Evolutionary conservation across 2,797 vertebrate species (phyloP).

Genomic region (Hybognathus amarus): DNA sequence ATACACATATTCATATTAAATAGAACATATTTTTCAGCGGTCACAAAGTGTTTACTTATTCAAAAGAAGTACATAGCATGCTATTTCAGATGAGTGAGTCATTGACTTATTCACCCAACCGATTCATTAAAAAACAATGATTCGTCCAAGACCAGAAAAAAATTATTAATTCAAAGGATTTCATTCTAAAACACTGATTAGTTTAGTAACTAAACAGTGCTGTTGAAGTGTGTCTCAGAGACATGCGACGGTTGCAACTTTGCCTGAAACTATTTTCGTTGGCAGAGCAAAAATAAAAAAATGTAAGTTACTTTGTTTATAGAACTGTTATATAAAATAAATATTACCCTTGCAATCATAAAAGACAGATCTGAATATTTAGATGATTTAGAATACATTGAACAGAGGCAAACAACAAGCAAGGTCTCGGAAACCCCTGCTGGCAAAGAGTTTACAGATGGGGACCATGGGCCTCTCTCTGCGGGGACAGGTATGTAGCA

Average conservation of each 20-base stretch:
- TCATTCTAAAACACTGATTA: not conserved
- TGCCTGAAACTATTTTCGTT: not conserved
- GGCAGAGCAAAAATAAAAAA: not conserved
- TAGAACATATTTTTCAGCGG: not conserved
- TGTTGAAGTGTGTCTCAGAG: not conserved
- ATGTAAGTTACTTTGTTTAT: not conserved
- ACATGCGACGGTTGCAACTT: not conserved
- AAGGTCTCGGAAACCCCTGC: slow-evolving; percentile 71
- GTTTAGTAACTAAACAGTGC: not conserved
- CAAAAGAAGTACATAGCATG: not conserved
- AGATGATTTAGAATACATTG: not conserved
- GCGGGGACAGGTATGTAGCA: slow-evolving; percentile 74
- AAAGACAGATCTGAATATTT: not conserved
- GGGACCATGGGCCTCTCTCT: slow-evolving; percentile 68
- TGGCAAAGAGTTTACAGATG: slow-evolving; percentile 79
- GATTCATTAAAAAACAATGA: not conserved
- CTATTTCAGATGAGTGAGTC: not conserved
- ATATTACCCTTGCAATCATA: not conserved
- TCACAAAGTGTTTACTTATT: not conserved
- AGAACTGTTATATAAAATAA: not conserved
- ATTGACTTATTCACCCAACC: not conserved
- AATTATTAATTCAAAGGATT: not conserved
- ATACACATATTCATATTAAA: too few species aligned
- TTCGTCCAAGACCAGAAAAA: not conserved
- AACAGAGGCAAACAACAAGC: slow-evolving; percentile 67